Conservation (phyloP, 1,140 invertebrate genomes). For the Lutraria rhynchaena region DNA sequence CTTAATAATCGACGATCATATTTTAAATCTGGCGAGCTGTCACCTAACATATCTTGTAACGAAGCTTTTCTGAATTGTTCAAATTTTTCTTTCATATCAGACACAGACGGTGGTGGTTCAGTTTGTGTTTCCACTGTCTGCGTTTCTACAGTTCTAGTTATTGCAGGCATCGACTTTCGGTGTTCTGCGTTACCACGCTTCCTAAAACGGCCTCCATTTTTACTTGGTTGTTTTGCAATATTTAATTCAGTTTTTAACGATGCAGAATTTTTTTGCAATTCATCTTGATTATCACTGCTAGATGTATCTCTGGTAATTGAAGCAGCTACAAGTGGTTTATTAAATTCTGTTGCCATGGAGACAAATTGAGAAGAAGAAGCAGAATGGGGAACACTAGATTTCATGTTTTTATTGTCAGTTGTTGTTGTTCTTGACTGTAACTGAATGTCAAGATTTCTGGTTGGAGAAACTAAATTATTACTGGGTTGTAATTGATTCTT, state of each 20-base stretch:
- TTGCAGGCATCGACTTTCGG: constrained; percentile 69
- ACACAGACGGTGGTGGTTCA: constrained; percentile 20
- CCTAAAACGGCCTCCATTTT: constrained; percentile 46
- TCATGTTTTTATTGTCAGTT: neutral
- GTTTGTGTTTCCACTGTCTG: constrained; percentile 61
- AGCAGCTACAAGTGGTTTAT: constrained; percentile 18
- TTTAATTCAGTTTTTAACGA: constrained; percentile 44
- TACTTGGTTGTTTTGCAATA: constrained; percentile 5
- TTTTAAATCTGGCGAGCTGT: constrained; percentile 64
- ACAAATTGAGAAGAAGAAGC: constrained; percentile 25
- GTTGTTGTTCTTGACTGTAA: constrained; percentile 19
- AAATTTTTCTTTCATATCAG: constrained; percentile 56
- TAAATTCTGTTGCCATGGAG: constrained; percentile 49
- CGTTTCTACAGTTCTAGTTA: constrained; percentile 66
- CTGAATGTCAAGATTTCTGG: constrained; percentile 46
- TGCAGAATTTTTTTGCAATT: constrained; percentile 3
- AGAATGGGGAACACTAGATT: neutral
- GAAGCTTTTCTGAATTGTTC: constrained; percentile 50
- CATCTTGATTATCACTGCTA: constrained; percentile 18
- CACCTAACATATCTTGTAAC: constrained; percentile 61
- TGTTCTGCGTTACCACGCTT: constrained; percentile 60
- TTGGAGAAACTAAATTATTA: constrained; percentile 24
- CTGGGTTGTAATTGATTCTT: constrained; percentile 13
- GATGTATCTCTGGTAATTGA: constrained; percentile 20
- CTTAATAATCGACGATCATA: constrained; percentile 16